phyloP scores from a whole-genome alignment of 1,140 invertebrate genomes.

The Odontomachus brunneus region DNA sequence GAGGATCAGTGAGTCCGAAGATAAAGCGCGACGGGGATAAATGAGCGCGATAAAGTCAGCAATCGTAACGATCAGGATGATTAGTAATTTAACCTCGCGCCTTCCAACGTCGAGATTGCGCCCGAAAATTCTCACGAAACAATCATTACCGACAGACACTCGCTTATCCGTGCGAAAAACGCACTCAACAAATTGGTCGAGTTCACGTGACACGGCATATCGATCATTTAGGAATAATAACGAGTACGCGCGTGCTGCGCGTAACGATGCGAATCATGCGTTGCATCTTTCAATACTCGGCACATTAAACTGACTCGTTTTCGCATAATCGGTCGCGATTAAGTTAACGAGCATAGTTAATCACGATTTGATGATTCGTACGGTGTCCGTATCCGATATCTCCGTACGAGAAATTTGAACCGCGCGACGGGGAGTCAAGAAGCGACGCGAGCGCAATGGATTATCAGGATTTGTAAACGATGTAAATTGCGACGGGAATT shows the following conservation, averaged over 20 bases:
- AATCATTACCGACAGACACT: no score
- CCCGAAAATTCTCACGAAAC: background rate
- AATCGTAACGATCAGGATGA: constrained; percentile 32
- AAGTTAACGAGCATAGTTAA: background rate
- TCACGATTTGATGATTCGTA: constrained; percentile 5
- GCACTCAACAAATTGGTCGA: no score
- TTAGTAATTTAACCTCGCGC: constrained; percentile 29
- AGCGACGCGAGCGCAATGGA: background rate
- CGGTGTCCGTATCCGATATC: background rate
- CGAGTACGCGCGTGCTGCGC: background rate
- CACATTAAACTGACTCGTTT: background rate
- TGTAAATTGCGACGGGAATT: constrained; percentile 27
- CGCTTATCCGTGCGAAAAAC: background rate
- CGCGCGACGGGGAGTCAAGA: background rate
- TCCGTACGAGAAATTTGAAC: background rate
- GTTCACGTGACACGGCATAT: no score
- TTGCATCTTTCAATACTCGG: background rate
- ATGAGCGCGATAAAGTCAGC: constrained; percentile 52
- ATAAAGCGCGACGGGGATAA: constrained; percentile 50
- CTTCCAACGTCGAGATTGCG: background rate
- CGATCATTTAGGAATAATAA: background rate
- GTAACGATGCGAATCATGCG: background rate
- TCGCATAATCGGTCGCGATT: background rate
- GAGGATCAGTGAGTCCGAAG: constrained; percentile 45
- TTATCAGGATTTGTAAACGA: constrained; percentile 20